Evolutionary conservation across 2,888 invertebrate genomes (phyloP), one percentile per base, ranked within the genome.

Genomic region (Drosophila neutralis): DNA sequence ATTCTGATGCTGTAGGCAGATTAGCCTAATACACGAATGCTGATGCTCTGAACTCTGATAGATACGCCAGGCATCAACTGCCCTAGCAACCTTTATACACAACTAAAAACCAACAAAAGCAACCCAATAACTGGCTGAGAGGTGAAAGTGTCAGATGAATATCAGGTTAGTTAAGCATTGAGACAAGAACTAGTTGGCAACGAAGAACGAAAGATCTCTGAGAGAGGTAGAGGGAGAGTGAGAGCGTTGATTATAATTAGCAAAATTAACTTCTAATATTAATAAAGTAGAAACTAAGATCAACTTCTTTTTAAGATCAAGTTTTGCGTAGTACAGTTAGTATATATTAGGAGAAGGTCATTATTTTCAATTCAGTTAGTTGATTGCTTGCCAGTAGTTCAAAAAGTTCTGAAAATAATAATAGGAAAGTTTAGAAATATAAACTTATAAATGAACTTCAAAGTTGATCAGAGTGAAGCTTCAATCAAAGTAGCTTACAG

Each of bases 131-230:
- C 59, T 66, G 80, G 72, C 60, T 69, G 72, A 76, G 76, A 78
- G 78, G 80, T 78, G 80, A 78, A 78, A 78, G 78, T 79, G 80
- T 56, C 57, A 57, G 62, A 72, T 71, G 62, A 60, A 60, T 64
- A 68, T 72, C 80, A 71, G 79, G 63, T 79, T 78, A 69, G 69
- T 45, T 33, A 64, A 76, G 61, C 64, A 68, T 42, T 38, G n/a
- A n/a, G 45, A 31, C 42, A 27, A 65, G 59, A 75, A 60, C 40
- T 45, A 45, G 60, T 31, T 27, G 10, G 13, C 7, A 56, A 7
- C 2, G 4, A 15, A 49, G 49, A 49, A 18, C 15, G 18, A 27
- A 27, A 48, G 27, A 49, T 2, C 21, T 0, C 33, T 35, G 18
- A 49, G 24, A 56, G n/a, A 56, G 45, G 13, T 0, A 18, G 18